Percentiles rank a stretch among this genome's conserved stretches.
Conservation (phyloP, 2,888 invertebrate species). For the Auanema sp. region DNA sequence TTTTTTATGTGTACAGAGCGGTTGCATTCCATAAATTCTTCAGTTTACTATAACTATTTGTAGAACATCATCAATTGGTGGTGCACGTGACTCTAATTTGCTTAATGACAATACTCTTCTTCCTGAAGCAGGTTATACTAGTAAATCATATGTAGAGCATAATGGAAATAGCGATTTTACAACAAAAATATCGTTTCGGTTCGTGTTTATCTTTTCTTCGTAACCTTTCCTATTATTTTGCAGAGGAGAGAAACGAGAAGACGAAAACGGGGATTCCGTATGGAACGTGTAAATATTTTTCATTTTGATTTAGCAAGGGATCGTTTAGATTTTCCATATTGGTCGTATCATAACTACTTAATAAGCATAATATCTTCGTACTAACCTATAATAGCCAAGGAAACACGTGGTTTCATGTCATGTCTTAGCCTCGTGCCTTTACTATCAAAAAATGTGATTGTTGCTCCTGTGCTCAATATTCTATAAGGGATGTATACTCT, state of each 20-base stretch:
- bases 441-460: no score
- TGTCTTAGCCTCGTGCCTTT: no score
- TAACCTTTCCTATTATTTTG: background rate
- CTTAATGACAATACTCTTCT: background rate
- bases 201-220: background rate
- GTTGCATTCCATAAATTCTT: background rate
- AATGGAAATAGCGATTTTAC: no score
- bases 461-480: no score
- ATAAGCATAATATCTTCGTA: no score
- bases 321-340: no score
- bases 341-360: no score
- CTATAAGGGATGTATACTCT: no score
- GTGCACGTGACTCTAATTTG: background rate
- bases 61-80: background rate
- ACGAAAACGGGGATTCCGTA: constrained; percentile 9
- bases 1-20: background rate
- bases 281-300: constrained; percentile 3
- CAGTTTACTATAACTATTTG: background rate
- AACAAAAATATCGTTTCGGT: background rate
- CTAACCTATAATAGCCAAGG: no score
- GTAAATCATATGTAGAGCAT: no score
- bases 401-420: no score
- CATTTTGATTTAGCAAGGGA: no score
- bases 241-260: constrained; percentile 5
- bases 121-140: constrained; percentile 4